Percentiles rank a stretch among this genome's conserved stretches.
Conservation (phyloP, 2,797 vertebrate genomes). For the Fratercula arctica region DNA sequence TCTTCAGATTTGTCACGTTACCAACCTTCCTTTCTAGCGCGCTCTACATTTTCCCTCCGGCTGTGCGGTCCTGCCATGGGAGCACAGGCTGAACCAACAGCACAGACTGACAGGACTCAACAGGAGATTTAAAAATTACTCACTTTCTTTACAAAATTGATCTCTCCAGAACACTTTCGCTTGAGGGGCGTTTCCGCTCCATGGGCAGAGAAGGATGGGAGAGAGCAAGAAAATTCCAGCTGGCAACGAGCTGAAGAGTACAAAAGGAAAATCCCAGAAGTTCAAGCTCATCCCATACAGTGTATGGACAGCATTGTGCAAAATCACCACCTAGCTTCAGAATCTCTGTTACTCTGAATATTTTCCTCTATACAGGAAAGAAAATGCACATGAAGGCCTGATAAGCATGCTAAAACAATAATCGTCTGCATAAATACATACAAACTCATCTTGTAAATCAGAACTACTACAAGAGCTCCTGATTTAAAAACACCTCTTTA, state of each 20-base stretch:
- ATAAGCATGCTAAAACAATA: neutral
- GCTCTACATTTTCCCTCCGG: neutral
- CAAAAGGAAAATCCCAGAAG: neutral
- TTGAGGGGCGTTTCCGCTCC: neutral
- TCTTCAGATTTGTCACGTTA: neutral
- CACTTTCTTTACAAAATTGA: neutral
- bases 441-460: neutral
- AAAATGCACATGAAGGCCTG: neutral
- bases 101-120: neutral
- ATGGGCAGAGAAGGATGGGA: neutral
- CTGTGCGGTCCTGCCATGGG: neutral
- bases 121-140: neutral
- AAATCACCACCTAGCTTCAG: neutral
- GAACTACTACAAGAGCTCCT: neutral
- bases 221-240: neutral
- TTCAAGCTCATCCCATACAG: neutral
- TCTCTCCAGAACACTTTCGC: neutral
- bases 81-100: neutral
- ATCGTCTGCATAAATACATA: neutral
- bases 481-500: neutral
- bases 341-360: neutral
- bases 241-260: neutral
- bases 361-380: neutral
- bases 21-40: neutral
- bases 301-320: neutral